Base-by-base conservation (phyloP, 2,888 invertebrate genomes). In the Arge pagana region DNA sequence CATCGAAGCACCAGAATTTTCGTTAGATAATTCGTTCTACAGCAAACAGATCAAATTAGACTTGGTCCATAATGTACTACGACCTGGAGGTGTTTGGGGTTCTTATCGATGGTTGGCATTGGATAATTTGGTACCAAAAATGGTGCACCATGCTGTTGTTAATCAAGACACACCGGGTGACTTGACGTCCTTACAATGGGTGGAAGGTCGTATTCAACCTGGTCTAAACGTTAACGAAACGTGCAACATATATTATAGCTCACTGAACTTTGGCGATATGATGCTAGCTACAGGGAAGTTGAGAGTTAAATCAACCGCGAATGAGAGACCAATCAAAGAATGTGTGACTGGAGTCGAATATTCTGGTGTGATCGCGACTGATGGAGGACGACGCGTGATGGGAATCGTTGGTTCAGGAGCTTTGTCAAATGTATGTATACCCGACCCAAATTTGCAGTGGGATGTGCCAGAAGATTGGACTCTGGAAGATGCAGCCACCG, bases 401-500 rank as follows among this genome's bases (percentile, higher is more conserved):
- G 68, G 68, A 3, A 50, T 72, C 0, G 59, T 63, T 7, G 2
- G 26, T n/a, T 33, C 51, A 3, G 18, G 41, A 4, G 15, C 23
- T 23, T 8, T 10, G 10, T n/a, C n/a, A n/a, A n/a, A n/a, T n/a
- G 49, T 48, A 13, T 54, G 54, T n/a, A 57, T 58, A 3, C 40
- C 57, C 7, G 61, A 62, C 58, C 65, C 67, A 10, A 59, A 72
- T 6, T 70, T 77, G 31, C 50, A 57, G 3, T 82, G 82, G 82
- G 52, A 67, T 15, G 72, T 82, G 6, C 81, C 82, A 1, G 67
- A 73, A 3, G 49, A 60, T 2, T 83, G 82, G 82, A 74, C 71
- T 7, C 63, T 81, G 54, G 77, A 79, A 56, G 79, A 83, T 42
- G 82, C 82, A 15, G 77, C 80, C 3, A 79, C 81, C 5, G 79